Base-by-base conservation (phyloP, 2,113 vertebrate genomes). In the Hipposideros armiger region DNA sequence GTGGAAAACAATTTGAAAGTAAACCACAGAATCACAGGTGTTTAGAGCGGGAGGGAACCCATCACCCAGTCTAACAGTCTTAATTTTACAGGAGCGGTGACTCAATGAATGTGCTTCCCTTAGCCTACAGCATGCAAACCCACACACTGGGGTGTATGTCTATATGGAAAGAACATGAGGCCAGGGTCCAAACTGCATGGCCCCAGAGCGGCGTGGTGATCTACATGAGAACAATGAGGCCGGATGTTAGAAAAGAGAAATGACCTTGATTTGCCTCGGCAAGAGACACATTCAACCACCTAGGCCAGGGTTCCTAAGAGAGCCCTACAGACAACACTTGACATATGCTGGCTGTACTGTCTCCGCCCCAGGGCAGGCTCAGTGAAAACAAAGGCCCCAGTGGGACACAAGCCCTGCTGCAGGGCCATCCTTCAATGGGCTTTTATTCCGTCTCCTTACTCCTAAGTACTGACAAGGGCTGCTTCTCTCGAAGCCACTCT, bases 61-160 rank as follows among this genome's bases (percentile, higher is more conserved):
- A 20, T 20, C 19, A 56, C 36, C 67, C 62, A n/a, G 50, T 9
- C 58, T 20, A 9, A 26, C 5, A 1, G 0, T 32, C 45, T 58
- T n/a, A 11, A 60, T 7, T 30, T 66, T 62, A 47, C 92, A 45
- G 7, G 11, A 36, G 28, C 4, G 1, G 16, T 1, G 14, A 19
- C 54, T n/a, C 11, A 62, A 40, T 11, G 52, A 15, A 30, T 7
- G 11, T 20, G 36, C 42, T 19, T 28, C 20, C 42, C 50, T 20
- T 11, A 6, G 15, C 26, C 42, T 3, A 22, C 2, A 56, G 54
- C 40, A 54, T 22, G 19, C 32, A 28, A 0, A 11, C 40, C 14
- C 14, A 8, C 30, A 16, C 11, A 22, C 4, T 3, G 3, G 3
- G 3, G 11, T 9, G n/a, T 2, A 3, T 6, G 8, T 11, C 26